Conservation (phyloP, 2,888 invertebrate genomes). For the Tiliacea aurago region DNA sequence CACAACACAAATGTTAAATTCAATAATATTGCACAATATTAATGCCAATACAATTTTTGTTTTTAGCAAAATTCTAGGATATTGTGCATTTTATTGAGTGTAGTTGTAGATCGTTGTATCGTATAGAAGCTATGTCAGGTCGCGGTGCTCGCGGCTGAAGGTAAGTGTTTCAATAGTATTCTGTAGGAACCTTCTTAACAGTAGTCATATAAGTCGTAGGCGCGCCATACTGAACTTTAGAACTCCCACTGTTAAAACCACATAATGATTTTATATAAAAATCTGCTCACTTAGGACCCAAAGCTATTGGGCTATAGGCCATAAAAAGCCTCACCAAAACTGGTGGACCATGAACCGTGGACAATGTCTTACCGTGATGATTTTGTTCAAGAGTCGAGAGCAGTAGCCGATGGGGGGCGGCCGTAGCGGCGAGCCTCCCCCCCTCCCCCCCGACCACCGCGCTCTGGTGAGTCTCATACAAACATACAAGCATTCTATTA, state of each 20-base stretch:
- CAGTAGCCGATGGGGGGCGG: constrained; percentile 80
- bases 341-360: constrained; percentile 50
- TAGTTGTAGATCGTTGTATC: constrained; percentile 21
- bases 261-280: constrained; percentile 1
- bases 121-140: background rate
- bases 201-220: background rate
- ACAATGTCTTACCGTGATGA: constrained; percentile 78
- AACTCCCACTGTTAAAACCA: background rate
- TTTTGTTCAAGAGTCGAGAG: constrained; percentile 90
- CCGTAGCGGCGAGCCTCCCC: constrained; percentile 81
- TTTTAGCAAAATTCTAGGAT: background rate
- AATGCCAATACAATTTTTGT: background rate
- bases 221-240: background rate
- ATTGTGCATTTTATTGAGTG: constrained; percentile 8
- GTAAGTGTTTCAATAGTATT: constrained; percentile 25
- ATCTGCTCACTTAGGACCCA: constrained; percentile 10
- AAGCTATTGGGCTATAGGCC: constrained; percentile 19
- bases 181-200: background rate
- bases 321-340: constrained; percentile 29
- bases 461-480: constrained; percentile 82
- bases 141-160: constrained; percentile 2
- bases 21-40: constrained; percentile 11
- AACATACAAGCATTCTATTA: constrained; percentile 65
- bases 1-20: constrained; percentile 23
- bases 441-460: constrained; percentile 76